These are phyloP conservation scores for Trichomycterus rosablanca DNA, from an alignment of 2,113 vertebrate species.

Conservation along the genomic window DNA sequence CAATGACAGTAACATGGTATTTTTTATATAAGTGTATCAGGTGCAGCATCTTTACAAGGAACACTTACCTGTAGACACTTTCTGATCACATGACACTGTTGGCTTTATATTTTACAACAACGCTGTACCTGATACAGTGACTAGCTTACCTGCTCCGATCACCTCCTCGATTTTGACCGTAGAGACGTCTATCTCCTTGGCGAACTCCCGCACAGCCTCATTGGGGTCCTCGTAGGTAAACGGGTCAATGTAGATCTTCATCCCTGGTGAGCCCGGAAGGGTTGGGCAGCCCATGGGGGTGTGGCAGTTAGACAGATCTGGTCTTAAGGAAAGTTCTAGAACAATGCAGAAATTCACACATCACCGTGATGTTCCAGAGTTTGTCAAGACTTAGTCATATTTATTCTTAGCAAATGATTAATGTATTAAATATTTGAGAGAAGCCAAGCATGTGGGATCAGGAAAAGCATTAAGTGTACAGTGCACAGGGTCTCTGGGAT, in stretches of 20 bases:
- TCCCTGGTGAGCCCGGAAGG: constrained; percentile 89
- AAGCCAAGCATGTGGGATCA: no score
- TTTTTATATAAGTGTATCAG: no score
- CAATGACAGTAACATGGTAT: no score
- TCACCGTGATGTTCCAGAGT: not conserved
- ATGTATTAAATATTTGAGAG: no score
- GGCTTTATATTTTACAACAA: no score
- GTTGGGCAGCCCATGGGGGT: constrained; percentile 72
- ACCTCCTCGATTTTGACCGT: constrained; percentile 99
- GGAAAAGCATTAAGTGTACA: no score
- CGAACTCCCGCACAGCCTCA: constrained; percentile 93
- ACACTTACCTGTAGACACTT: no score
- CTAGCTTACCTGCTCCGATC: constrained; percentile 90
- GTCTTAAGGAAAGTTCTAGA: constrained; percentile 73
- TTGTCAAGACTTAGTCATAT: not conserved
- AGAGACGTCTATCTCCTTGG: constrained; percentile 98
- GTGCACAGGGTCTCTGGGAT: no score
- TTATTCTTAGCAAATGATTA: no score
- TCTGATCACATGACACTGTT: no score
- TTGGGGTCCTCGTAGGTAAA: constrained; percentile 99
- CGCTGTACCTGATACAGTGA: no score
- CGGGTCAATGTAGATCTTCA: constrained; percentile 99
- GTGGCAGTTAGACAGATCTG: constrained; percentile 74
- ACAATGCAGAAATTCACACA: constrained; percentile 42
- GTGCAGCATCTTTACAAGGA: no score